Evolutionary conservation across 64 coral and sea anemone genomes (phyloP).

Genomic region (Porites australiensis): DNA sequence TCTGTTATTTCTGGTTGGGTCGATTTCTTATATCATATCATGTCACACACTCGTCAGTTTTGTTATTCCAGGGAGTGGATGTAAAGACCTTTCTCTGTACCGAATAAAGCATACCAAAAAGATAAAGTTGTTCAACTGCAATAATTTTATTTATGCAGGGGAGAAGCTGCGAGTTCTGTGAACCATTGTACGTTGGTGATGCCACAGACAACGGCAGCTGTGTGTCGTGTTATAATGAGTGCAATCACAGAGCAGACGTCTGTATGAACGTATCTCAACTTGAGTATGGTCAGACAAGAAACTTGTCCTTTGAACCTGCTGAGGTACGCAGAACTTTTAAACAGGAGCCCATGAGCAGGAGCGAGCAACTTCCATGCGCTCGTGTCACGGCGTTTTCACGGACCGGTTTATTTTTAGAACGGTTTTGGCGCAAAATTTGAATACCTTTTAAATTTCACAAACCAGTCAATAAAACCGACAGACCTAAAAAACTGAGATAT

Average conservation of each 20-base stretch:
- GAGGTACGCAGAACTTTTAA: slow-evolving; percentile 29
- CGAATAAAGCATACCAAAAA: not conserved
- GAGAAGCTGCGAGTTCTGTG: slow-evolving; percentile 77
- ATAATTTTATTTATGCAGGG: slow-evolving; percentile 64
- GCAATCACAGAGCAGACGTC: slow-evolving; percentile 80
- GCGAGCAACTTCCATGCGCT: too few species aligned
- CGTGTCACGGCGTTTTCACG: too few species aligned
- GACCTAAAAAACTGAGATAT: too few species aligned
- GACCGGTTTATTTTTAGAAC: too few species aligned
- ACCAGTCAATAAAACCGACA: too few species aligned
- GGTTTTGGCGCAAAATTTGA: too few species aligned
- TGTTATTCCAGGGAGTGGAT: not conserved
- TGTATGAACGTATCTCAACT: slow-evolving; percentile 67
- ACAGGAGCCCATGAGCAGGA: not conserved
- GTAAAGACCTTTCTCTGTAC: not conserved
- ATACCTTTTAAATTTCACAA: too few species aligned
- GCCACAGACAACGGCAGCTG: slow-evolving; percentile 83
- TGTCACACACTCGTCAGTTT: not conserved
- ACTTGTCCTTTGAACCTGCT: slow-evolving; percentile 59
- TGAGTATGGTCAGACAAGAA: not conserved
- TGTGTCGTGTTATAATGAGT: slow-evolving; percentile 69
- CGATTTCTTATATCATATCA: not conserved
- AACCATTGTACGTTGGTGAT: slow-evolving; percentile 86
- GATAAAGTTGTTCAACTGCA: too few species aligned
- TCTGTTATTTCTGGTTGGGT: not conserved